Evolutionary conservation across 1,140 invertebrate genomes (phyloP), one percentile per base, ranked within the genome.

Genomic region (Bombus haemorrhoidalis): DNA sequence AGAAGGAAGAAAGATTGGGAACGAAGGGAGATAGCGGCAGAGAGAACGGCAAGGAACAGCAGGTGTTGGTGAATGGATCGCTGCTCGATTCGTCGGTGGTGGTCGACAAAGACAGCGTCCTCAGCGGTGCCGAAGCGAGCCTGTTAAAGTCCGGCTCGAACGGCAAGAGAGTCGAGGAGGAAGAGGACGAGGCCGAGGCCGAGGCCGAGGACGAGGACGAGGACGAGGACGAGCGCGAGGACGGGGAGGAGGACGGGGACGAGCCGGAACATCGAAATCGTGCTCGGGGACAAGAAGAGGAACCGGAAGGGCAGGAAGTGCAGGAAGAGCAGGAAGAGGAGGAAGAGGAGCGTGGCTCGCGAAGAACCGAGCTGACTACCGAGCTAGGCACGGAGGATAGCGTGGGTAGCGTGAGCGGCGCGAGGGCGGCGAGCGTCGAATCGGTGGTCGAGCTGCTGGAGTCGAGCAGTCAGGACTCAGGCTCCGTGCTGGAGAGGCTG

Each of bases 401-500:
- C 86, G 86, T 80, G 76, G 86, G 83, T 22, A 85, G 86, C 64
- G 73, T 28, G 18, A 81, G 66, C 39, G 66, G 86, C 59, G 81
- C 69, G 64, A 90, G 86, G 79, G 89, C 86, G 81, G 59, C 82
- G 34, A 88, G 80, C 82, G 86, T 87, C 74, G 90, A 92, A 76
- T 86, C 84, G 82, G 87, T 90, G 76, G 92, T 91, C 81, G 90
- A 93, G 84, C 85, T 91, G 85, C 86, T 92, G 85, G 93, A 94
- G 89, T 91, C 91, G 80, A 91, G 91, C 81, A 92, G 93, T 93
- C 92, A 92, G 85, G 93, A 94, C 86, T 90, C 92, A 91, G 89
- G 93, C 94, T 88, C 91, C 94, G 94, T 95, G 94, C 94, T 95
- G 94, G 94, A 95, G 93, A 95, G 94, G 88, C 92, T 95, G 93